Evolutionary conservation across 2,888 invertebrate species (phyloP).

Genomic region (Terebella lapidaria): DNA sequence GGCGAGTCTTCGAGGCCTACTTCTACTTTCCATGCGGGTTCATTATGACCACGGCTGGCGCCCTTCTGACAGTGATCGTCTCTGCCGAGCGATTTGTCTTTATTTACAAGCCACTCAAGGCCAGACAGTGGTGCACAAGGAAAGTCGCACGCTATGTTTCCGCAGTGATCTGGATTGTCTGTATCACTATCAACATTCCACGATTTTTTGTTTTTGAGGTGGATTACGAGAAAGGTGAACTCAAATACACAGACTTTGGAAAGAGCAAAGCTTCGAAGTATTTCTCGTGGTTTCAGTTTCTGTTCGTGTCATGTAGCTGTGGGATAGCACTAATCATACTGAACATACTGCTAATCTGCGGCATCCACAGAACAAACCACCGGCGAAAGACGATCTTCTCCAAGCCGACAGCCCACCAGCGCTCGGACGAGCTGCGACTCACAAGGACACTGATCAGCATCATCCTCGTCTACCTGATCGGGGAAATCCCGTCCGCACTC

Average conservation of each 20-base stretch:
- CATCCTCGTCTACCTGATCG: constrained; percentile 21
- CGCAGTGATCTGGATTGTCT: constrained; percentile 4
- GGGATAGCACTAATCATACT: constrained; percentile 16
- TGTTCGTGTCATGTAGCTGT: constrained; percentile 11
- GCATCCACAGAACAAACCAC: constrained; percentile 9
- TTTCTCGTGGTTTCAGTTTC: constrained; percentile 18
- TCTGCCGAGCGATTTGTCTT: constrained; percentile 21
- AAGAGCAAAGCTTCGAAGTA: constrained; percentile 7
- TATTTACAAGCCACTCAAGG: constrained; percentile 17
- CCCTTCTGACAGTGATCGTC: constrained; percentile 20
- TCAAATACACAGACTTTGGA: constrained; percentile 16
- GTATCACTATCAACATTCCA: constrained; percentile 16
- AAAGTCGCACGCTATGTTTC: constrained; percentile 9
- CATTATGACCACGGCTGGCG: constrained; percentile 18
- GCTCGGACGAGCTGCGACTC: constrained; percentile 9
- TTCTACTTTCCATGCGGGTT: constrained; percentile 20
- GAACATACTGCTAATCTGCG: constrained; percentile 19
- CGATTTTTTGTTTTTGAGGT: constrained; percentile 20
- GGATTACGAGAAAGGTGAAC: constrained; percentile 2
- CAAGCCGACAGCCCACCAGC: not conserved
- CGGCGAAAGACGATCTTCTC: not conserved
- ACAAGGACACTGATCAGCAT: constrained; percentile 20
- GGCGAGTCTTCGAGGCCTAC: constrained; percentile 19
- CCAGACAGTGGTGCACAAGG: constrained; percentile 15
- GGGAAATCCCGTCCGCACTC: constrained; percentile 21